Evolutionary conservation across 1,140 invertebrate genomes (phyloP).

Genomic region (Bactericera cockerelli): DNA sequence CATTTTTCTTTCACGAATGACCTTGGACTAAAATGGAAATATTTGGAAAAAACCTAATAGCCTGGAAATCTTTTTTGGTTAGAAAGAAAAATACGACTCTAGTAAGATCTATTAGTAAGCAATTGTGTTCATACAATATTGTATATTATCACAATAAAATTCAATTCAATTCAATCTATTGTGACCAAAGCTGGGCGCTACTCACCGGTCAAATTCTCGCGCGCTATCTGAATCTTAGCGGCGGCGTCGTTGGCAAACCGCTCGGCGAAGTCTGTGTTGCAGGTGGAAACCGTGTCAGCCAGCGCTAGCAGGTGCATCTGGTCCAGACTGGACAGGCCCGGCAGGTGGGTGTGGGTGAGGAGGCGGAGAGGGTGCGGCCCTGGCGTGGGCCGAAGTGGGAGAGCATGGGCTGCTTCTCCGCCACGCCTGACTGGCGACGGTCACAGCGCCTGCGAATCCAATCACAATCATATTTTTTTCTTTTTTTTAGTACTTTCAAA

Average conservation of each 20-base stretch:
- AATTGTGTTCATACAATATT: no score
- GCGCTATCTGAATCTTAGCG: conserved; percentile 50
- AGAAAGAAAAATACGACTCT: no score
- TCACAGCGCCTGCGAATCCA: conserved; percentile 36
- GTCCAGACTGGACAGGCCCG: conserved; percentile 90
- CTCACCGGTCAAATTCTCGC: conserved; percentile 46
- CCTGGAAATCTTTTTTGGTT: no score
- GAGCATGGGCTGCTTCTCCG: conserved; percentile 46
- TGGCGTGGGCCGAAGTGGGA: conserved; percentile 71
- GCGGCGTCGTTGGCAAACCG: conserved; percentile 61
- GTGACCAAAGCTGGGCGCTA: no score
- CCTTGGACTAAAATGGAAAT: no score
- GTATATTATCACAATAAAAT: no score
- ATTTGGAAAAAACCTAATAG: no score
- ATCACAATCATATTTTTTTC: no score
- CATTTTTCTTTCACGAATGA: no score
- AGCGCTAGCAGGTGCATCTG: conserved; percentile 97
- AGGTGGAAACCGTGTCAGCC: conserved; percentile 92
- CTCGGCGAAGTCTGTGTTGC: conserved; percentile 72
- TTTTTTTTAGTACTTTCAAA: no score
- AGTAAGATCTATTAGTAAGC: no score
- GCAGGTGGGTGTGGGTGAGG: conserved; percentile 89
- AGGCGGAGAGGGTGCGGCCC: conserved; percentile 67
- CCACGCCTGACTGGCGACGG: conserved; percentile 40
- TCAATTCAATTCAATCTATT: no score